A percentile compares a stretch with the other conserved stretches of the same genome.
phyloP scores from a whole-genome alignment of 2,113 vertebrate species.

The Anguilla japonica region DNA sequence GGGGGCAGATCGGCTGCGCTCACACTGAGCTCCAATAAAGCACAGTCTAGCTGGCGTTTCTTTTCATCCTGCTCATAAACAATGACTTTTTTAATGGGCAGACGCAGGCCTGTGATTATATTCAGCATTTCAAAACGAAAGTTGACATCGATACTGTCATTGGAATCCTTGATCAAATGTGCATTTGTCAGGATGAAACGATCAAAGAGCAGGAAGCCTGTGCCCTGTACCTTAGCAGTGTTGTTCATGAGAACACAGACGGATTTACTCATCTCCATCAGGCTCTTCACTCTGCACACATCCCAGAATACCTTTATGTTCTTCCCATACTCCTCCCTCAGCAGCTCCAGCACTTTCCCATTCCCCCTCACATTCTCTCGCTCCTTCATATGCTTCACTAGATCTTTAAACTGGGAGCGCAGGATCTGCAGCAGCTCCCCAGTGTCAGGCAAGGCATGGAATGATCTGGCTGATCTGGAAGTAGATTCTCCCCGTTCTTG shows the following conservation, averaged over 20 bases:
- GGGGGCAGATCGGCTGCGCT: background rate
- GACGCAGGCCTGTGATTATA: no score
- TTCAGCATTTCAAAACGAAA: no score
- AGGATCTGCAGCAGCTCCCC: conserved; percentile 7
- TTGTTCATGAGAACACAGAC: conserved; percentile 2
- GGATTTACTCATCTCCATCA: background rate
- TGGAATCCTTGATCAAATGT: background rate
- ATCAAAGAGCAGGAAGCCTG: conserved; percentile 29
- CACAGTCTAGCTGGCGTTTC: conserved; percentile 33
- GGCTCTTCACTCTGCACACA: background rate
- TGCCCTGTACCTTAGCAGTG: background rate
- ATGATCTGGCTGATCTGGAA: no score
- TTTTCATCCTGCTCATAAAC: no score
- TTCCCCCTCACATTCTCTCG: background rate
- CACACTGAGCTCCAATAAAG: conserved; percentile 32
- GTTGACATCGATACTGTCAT: background rate
- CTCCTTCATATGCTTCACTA: background rate
- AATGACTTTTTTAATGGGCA: background rate
- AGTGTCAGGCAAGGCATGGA: background rate
- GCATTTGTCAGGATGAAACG: conserved; percentile 25
- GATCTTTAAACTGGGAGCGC: conserved; percentile 4
- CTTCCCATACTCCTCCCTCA: conserved; percentile 24
- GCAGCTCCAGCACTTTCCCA: background rate
- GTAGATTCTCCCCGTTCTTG: background rate
- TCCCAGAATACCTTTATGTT: background rate